Conservation (phyloP, 2,113 vertebrate species). For the Ovis aries region ARS-UI_Ramb_v3.0 NC_056061.1:8531501-8532000, state of each 20-base stretch:
- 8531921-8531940: neutral
- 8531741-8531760: slow-evolving; percentile 43
- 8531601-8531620: neutral
- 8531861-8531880: slow-evolving; percentile 27
- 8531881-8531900: slow-evolving; percentile 46
- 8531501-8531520: neutral
- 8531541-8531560: neutral
- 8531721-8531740: slow-evolving; percentile 37
- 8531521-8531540: neutral
- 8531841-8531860: slow-evolving; percentile 49
- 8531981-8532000: neutral
- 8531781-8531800: slow-evolving; percentile 48
- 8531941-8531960: neutral
- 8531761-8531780: slow-evolving; percentile 47
- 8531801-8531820: slow-evolving; percentile 30
- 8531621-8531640: neutral
- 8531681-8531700: neutral
- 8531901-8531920: neutral
- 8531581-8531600: neutral
- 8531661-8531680: neutral
- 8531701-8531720: neutral
- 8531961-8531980: neutral
- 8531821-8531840: slow-evolving; percentile 48
- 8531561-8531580: neutral
- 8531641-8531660: neutral